A percentile compares a stretch with the other conserved stretches of the same genome.
Evolutionary conservation across 2,797 vertebrate species (phyloP).

Genomic region (Aeoliscus strigatus): DNA sequence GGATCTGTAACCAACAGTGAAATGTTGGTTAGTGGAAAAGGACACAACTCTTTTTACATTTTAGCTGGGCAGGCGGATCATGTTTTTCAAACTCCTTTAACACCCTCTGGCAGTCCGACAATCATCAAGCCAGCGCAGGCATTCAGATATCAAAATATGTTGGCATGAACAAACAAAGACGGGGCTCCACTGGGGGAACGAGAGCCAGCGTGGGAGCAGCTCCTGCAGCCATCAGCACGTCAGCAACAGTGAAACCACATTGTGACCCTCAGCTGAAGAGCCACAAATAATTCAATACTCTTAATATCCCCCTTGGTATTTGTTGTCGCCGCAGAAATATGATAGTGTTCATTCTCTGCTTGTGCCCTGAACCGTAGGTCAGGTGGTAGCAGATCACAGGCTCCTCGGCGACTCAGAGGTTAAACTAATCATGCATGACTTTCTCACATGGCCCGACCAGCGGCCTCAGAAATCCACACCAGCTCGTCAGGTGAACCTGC

Average conservation of each 20-base stretch:
- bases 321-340: conserved; percentile 69
- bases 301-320: conserved; percentile 63
- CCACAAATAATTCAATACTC: conserved; percentile 71
- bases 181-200: conserved; percentile 1
- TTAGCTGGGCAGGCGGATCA: conserved; percentile 1
- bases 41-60: conserved; percentile 17
- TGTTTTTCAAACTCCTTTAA: conserved; percentile 11
- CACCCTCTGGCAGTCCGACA: neutral
- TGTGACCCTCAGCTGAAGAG: conserved; percentile 35
- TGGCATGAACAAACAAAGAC: conserved; percentile 6
- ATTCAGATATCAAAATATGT: conserved; percentile 3
- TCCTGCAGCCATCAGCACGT: conserved; percentile 40
- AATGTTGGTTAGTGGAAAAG: conserved; percentile 35
- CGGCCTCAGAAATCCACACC: conserved; percentile 56
- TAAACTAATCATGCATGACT: conserved; percentile 74
- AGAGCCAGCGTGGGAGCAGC: conserved; percentile 10
- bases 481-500: conserved; percentile 56
- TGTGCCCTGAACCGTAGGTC: conserved; percentile 74
- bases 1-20: conserved; percentile 24
- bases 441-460: conserved; percentile 59
- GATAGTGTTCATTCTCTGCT: conserved; percentile 77
- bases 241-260: conserved; percentile 42
- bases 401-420: conserved; percentile 66
- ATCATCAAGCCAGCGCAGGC: neutral
- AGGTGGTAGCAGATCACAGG: conserved; percentile 76